Percentiles rank a stretch among this genome's conserved stretches.
Conservation (phyloP, 2,113 vertebrate genomes). For the Tonatia bakeri region DNA sequence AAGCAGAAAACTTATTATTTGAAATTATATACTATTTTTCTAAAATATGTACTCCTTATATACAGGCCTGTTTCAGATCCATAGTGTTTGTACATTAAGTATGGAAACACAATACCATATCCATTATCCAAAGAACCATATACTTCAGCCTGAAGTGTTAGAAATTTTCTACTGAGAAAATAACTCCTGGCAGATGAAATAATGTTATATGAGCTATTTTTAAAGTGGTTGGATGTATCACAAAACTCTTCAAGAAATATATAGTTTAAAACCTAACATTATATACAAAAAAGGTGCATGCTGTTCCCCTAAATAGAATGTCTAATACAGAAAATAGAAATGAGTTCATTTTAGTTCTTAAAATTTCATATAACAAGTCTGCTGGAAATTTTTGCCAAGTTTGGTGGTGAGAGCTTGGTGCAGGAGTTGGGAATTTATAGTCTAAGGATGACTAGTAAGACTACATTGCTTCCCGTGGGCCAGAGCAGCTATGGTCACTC, state of each 20-base stretch:
- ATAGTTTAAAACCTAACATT: constrained; percentile 37
- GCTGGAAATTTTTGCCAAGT: constrained; percentile 9
- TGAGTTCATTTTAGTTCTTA: constrained; percentile 43
- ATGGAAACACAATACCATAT: constrained; percentile 20
- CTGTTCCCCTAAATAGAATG: constrained; percentile 40
- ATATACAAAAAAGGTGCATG: not conserved
- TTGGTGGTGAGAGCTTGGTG: constrained; percentile 31
- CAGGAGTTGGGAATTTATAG: not conserved
- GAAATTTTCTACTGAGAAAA: constrained; percentile 38
- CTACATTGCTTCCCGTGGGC: not conserved
- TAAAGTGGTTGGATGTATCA: not conserved
- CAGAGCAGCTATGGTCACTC: not conserved
- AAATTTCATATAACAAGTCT: constrained; percentile 40
- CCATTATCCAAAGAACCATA: not conserved
- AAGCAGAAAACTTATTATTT: constrained; percentile 16
- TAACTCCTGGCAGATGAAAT: constrained; percentile 26
- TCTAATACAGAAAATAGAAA: constrained; percentile 58
- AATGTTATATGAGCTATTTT: constrained; percentile 25
- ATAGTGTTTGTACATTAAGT: not conserved
- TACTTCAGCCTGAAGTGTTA: constrained; percentile 19
- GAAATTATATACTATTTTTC: not conserved
- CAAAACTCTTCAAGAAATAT: constrained; percentile 14
- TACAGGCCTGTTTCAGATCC: not conserved
- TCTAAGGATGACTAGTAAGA: not conserved
- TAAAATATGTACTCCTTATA: not conserved